phyloP scores from a whole-genome alignment of 2,888 invertebrate genomes.

The Liodrosophila aerea region DNA sequence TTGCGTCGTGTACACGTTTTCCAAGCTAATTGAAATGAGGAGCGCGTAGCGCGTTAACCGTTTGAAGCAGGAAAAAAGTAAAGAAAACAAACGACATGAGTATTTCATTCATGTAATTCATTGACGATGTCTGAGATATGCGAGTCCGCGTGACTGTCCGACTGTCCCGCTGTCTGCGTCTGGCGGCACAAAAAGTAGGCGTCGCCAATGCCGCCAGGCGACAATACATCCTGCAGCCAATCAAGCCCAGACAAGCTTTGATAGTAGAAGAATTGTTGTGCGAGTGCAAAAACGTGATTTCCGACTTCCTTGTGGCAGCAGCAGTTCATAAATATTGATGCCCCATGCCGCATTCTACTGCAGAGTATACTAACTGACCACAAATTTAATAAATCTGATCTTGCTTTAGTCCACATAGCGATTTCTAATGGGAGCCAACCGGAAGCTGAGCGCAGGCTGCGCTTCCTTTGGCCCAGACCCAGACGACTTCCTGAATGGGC shows the following conservation, averaged over 20 bases:
- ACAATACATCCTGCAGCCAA: conserved; percentile 71
- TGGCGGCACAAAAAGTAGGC: conserved; percentile 65
- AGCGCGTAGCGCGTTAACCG: conserved; percentile 65
- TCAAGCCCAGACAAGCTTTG: conserved; percentile 55
- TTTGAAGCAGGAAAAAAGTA: conserved; percentile 32
- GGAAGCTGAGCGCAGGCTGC: conserved; percentile 55
- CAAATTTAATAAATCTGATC: conserved; percentile 14
- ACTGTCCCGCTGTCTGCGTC: conserved; percentile 31
- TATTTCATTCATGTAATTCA: conserved; percentile 66
- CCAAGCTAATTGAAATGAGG: conserved; percentile 67
- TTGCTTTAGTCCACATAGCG: conserved; percentile 7
- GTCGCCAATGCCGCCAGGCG: conserved; percentile 48
- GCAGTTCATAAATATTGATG: conserved; percentile 71
- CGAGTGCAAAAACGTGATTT: conserved; percentile 71
- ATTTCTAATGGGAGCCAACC: conserved; percentile 52
- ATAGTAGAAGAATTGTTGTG: not conserved
- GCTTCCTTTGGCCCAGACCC: conserved; percentile 59
- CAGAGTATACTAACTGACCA: conserved; percentile 1
- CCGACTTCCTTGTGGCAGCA: conserved; percentile 69
- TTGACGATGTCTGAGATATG: conserved; percentile 48
- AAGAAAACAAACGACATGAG: conserved; percentile 37
- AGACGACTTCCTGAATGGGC: conserved; percentile 54
- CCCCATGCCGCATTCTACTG: conserved; percentile 24
- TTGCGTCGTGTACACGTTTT: conserved; percentile 26
- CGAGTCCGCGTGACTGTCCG: not conserved